Evolutionary conservation across 1,140 invertebrate genomes (phyloP).

Genomic region (Elymnias hypermnestra): DNA sequence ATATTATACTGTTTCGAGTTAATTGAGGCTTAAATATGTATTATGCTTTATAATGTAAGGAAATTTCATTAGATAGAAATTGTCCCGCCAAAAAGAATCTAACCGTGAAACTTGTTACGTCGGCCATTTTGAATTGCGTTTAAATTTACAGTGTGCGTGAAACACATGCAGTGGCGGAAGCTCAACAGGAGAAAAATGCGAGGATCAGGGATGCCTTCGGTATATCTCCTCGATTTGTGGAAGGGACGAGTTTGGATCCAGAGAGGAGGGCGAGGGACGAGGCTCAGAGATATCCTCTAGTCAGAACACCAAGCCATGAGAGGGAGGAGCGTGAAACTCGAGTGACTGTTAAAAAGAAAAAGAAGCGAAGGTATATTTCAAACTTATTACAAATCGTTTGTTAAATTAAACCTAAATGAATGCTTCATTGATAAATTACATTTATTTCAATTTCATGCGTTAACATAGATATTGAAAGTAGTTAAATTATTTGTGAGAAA

Average conservation of each 20-base stretch:
- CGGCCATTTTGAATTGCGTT: slow-evolving; percentile 28
- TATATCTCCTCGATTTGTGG: slow-evolving; percentile 94
- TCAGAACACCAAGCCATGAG: slow-evolving; percentile 78
- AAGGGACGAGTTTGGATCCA: slow-evolving; percentile 94
- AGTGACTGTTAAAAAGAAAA: slow-evolving; percentile 74
- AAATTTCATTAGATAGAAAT: too few species aligned
- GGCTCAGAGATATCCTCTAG: slow-evolving; percentile 78
- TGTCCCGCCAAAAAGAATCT: too few species aligned
- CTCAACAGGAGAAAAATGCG: slow-evolving; percentile 97
- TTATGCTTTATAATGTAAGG: too few species aligned
- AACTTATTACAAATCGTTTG: too few species aligned
- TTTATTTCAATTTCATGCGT: too few species aligned
- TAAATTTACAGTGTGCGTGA: slow-evolving; percentile 86
- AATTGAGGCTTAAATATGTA: slow-evolving; percentile 11
- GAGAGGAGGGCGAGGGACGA: slow-evolving; percentile 82
- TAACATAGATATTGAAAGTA: too few species aligned
- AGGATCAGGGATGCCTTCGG: slow-evolving; percentile 95
- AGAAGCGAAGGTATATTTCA: slow-evolving; percentile 69
- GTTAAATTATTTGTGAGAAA: too few species aligned
- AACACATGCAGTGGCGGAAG: slow-evolving; percentile 96
- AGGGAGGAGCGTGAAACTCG: slow-evolving; percentile 53
- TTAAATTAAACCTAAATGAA: too few species aligned
- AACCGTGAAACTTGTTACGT: too few species aligned
- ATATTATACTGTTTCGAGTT: slow-evolving; percentile 36
- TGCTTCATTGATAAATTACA: too few species aligned